These are phyloP conservation scores for Synanthedon andrenaeformis DNA, from an alignment of 2,888 invertebrate genomes.

Conservation along the genomic window DNA sequence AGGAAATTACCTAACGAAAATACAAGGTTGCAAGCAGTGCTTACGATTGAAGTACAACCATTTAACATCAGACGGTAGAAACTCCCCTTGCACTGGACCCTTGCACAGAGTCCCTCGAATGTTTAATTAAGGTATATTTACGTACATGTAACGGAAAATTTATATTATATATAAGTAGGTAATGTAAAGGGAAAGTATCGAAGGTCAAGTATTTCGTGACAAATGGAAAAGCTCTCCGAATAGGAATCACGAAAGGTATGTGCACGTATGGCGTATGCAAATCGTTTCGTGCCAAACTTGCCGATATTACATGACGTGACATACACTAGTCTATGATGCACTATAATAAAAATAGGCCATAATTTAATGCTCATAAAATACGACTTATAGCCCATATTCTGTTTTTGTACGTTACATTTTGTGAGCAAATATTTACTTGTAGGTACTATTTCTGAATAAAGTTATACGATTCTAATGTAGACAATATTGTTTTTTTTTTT, in stretches of 20 bases:
- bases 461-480: neutral
- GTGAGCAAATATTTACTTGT: neutral
- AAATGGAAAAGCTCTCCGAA: neutral
- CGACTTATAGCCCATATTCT: neutral
- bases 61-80: too few relatives aligned
- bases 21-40: too few relatives aligned
- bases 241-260: neutral
- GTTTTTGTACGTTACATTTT: neutral
- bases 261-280: neutral
- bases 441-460: neutral
- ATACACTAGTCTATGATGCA: neutral
- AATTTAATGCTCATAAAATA: neutral
- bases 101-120: too few relatives aligned
- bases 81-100: too few relatives aligned
- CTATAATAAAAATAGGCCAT: neutral
- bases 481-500: too few relatives aligned
- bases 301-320: conserved; percentile 1
- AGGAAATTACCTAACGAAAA: too few relatives aligned
- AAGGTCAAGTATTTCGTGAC: neutral
- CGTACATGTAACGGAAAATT: too few relatives aligned
- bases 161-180: too few relatives aligned
- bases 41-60: too few relatives aligned
- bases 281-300: conserved; percentile 1
- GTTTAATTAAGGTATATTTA: too few relatives aligned
- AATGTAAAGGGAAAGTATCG: neutral